Evolutionary conservation across 2,113 vertebrate species (phyloP).

Genomic region (Willisornis vidua): DNA sequence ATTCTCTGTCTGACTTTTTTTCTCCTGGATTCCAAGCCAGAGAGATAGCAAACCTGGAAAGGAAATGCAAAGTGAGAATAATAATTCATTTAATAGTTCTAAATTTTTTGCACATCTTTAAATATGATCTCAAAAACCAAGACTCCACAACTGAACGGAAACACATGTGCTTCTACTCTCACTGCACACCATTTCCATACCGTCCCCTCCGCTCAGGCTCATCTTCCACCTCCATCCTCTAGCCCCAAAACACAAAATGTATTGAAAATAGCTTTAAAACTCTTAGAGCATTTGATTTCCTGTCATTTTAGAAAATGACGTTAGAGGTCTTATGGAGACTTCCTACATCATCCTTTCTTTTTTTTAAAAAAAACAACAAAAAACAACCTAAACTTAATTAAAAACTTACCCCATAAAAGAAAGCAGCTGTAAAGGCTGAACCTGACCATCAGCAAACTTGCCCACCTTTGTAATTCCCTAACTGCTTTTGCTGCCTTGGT

Average conservation of each 20-base stretch:
- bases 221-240: background rate
- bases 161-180: background rate
- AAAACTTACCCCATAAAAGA: slow-evolving; percentile 45
- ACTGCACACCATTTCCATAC: background rate
- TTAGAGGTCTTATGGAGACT: background rate
- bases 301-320: slow-evolving; percentile 18
- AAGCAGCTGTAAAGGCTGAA: slow-evolving; percentile 57
- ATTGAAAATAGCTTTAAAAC: background rate
- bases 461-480: slow-evolving; percentile 49
- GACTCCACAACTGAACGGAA: background rate
- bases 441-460: slow-evolving; percentile 20
- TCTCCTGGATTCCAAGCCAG: background rate
- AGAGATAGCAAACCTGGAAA: slow-evolving; percentile 13
- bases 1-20: background rate
- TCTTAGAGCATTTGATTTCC: slow-evolving; percentile 36
- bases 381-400: background rate
- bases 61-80: slow-evolving; percentile 40
- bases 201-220: background rate
- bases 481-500: slow-evolving; percentile 13
- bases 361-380: background rate
- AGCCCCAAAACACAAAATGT: background rate
- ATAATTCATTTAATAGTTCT: slow-evolving; percentile 47
- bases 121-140: background rate
- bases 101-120: slow-evolving; percentile 35
- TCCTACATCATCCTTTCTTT: background rate